Evolutionary conservation across 37 sponge, comb jelly and placozoan genomes (phyloP).

Genomic region (Crambe crambe): DNA sequence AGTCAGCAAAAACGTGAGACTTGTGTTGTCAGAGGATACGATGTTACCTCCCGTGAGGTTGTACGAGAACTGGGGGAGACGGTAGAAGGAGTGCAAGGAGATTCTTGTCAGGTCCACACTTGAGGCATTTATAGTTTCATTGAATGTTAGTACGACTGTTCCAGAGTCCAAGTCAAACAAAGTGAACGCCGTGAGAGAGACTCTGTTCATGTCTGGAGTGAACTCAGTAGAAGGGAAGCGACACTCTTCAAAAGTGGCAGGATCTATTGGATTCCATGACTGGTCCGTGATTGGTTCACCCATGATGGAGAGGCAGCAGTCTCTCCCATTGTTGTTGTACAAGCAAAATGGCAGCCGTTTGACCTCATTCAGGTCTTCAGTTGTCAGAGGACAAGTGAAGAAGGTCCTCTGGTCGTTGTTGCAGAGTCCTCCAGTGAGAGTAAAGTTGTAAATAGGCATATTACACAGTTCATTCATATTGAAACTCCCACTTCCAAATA

Average conservation of each 20-base stretch:
- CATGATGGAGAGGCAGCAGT: slow-evolving; percentile 73
- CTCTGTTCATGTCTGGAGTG: slow-evolving; percentile 65
- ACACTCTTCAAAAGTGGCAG: slow-evolving; percentile 77
- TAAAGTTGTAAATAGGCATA: slow-evolving; percentile 48
- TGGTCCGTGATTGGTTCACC: slow-evolving; percentile 69
- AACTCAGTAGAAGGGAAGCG: slow-evolving; percentile 72
- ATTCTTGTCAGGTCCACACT: slow-evolving; percentile 65
- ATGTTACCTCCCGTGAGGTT: slow-evolving; percentile 75
- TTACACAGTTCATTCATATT: background rate
- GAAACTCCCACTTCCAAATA: slow-evolving; percentile 1
- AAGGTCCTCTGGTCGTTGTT: slow-evolving; percentile 38
- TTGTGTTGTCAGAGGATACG: slow-evolving; percentile 32
- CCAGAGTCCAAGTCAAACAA: slow-evolving; percentile 70
- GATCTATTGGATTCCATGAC: slow-evolving; percentile 62
- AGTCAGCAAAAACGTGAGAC: slow-evolving; percentile 54
- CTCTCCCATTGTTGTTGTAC: slow-evolving; percentile 49
- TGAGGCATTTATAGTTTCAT: slow-evolving; percentile 81
- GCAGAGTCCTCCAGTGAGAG: slow-evolving; percentile 70
- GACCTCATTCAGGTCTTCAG: slow-evolving; percentile 80
- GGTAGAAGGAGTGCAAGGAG: slow-evolving; percentile 85
- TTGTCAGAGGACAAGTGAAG: slow-evolving; percentile 68
- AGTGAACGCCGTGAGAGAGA: slow-evolving; percentile 60
- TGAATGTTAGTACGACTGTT: slow-evolving; percentile 66
- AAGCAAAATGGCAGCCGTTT: slow-evolving; percentile 77
- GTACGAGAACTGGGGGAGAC: slow-evolving; percentile 42